Evolutionary conservation across 2,113 vertebrate species (phyloP).

Genomic region (Grammatotria lemairii): DNA sequence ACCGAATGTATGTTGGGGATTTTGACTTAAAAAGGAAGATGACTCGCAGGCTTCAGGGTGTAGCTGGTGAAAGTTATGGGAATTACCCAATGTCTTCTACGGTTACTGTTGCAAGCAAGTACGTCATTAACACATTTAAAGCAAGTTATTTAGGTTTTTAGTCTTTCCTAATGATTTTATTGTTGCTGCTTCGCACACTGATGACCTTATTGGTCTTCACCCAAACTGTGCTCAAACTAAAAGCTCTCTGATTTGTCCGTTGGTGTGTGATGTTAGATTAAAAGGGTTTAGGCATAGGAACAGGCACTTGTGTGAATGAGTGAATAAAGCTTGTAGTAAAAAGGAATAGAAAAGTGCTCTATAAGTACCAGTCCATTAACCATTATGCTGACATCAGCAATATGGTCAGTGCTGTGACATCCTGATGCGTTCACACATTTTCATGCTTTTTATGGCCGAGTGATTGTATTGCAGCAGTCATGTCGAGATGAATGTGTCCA

Average conservation of each 20-base stretch:
- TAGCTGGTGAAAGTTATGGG: neutral
- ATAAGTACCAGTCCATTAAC: neutral
- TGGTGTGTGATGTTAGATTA: neutral
- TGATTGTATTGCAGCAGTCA: neutral
- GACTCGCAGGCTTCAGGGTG: neutral
- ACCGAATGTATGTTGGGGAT: neutral
- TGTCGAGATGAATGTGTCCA: neutral
- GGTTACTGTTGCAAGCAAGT: neutral
- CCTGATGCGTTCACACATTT: neutral
- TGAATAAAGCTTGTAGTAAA: neutral
- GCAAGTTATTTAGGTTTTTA: neutral
- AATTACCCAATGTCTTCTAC: neutral
- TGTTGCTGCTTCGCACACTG: neutral
- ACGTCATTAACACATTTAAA: neutral
- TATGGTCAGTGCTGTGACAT: neutral
- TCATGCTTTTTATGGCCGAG: neutral
- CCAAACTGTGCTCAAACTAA: neutral
- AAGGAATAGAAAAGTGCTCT: neutral
- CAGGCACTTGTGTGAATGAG: neutral
- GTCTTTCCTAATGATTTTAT: neutral
- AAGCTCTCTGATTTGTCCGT: neutral
- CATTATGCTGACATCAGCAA: neutral
- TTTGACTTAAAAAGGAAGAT: neutral
- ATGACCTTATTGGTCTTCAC: neutral
- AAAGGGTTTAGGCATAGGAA: neutral